Percentiles rank a stretch among this genome's conserved stretches.
phyloP scores from a whole-genome alignment of 1,140 invertebrate genomes.

The Drosophila eugracilis region DNA sequence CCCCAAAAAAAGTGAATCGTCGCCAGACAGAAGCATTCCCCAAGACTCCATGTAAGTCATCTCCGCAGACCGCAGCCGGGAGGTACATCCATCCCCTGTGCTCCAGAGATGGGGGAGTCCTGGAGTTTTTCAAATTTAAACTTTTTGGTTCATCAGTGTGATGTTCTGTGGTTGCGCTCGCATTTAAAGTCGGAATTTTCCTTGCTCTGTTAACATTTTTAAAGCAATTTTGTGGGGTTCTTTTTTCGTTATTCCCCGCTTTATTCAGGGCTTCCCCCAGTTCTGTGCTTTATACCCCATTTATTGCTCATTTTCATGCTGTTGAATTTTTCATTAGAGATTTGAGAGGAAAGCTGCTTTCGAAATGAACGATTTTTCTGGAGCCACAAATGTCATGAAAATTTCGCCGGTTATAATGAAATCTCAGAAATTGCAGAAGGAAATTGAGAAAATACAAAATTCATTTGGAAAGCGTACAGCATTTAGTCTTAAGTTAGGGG shows the following conservation, averaged over 20 bases:
- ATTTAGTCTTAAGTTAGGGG: no score
- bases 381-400: constrained; percentile 41
- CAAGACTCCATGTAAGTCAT: constrained; percentile 54
- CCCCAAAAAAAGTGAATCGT: constrained; percentile 41
- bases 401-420: constrained; percentile 29
- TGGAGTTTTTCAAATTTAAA: constrained; percentile 67
- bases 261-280: constrained; percentile 15
- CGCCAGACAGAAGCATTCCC: constrained; percentile 51
- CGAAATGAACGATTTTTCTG: constrained; percentile 46
- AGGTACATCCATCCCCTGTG: constrained; percentile 14
- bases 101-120: constrained; percentile 1
- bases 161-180: constrained; percentile 61
- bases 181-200: constrained; percentile 61
- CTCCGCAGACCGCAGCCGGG: constrained; percentile 43
- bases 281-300: constrained; percentile 40
- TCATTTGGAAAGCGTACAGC: background rate
- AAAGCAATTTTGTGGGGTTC: constrained; percentile 56
- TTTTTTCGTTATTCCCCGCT: background rate
- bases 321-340: constrained; percentile 78
- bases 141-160: constrained; percentile 78
- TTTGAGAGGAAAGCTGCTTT: constrained; percentile 38
- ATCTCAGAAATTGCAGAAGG: constrained; percentile 34
- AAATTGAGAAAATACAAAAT: constrained; percentile 3
- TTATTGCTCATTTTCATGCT: constrained; percentile 68
- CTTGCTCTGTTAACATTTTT: constrained; percentile 34